Conservation (phyloP, 2,797 vertebrate genomes). For the Menidia menidia region DNA sequence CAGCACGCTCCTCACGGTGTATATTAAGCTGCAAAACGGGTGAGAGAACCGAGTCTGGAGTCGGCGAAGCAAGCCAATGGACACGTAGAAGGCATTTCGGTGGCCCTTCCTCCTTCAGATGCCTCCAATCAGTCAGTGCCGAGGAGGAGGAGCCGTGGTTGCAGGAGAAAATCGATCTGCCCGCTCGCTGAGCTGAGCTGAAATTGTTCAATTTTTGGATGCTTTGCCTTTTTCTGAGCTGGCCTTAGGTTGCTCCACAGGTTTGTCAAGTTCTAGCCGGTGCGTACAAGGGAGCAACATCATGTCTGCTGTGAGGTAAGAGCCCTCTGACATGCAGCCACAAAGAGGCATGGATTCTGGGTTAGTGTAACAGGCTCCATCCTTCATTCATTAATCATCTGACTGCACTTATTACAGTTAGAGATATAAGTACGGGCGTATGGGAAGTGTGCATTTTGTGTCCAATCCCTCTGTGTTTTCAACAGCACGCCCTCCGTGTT, state of each 20-base stretch:
- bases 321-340: slow-evolving; percentile 1
- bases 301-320: slow-evolving; percentile 83
- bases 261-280: slow-evolving; percentile 50
- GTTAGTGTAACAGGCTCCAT: slow-evolving; percentile 40
- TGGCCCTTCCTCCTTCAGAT: slow-evolving; percentile 42
- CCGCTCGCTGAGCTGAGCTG: slow-evolving; percentile 38
- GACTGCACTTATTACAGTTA: slow-evolving; percentile 25
- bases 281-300: slow-evolving; percentile 41
- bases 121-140: slow-evolving; percentile 59
- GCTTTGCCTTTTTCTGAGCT: slow-evolving; percentile 45
- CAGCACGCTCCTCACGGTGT: slow-evolving; percentile 41
- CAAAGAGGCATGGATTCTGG: slow-evolving; percentile 13
- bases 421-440: slow-evolving; percentile 19
- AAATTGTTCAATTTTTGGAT: slow-evolving; percentile 68
- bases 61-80: slow-evolving; percentile 55
- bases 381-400: slow-evolving; percentile 37
- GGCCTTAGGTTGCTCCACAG: slow-evolving; percentile 66
- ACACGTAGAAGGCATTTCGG: not conserved
- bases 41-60: slow-evolving; percentile 3
- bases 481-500: not conserved
- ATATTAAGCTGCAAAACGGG: not conserved
- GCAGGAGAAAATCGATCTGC: slow-evolving; percentile 59
- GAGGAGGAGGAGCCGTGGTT: slow-evolving; percentile 45
- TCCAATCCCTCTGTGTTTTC: not conserved
- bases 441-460: not conserved